A percentile compares a stretch with the other conserved stretches of the same genome.
Evolutionary conservation across 2,888 invertebrate species (phyloP).

Genomic region (Drosophila infuscata): DNA sequence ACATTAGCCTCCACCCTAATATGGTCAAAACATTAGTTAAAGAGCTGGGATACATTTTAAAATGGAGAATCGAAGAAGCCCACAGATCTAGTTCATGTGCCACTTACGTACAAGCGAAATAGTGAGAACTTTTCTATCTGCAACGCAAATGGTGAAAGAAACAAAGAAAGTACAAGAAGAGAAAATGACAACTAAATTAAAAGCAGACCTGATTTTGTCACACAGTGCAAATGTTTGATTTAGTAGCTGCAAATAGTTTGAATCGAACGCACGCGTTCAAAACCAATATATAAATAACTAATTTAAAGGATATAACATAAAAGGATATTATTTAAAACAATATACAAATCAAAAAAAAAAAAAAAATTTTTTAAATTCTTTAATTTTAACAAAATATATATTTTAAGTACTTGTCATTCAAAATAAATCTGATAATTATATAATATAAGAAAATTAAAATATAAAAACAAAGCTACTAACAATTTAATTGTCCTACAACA

Average conservation of each 20-base stretch:
- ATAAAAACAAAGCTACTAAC: neutral
- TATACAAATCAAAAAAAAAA: neutral
- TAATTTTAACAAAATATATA: neutral
- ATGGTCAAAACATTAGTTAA: slow-evolving; percentile 28
- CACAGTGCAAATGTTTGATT: slow-evolving; percentile 37
- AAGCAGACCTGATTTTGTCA: slow-evolving; percentile 54
- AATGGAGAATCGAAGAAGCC: slow-evolving; percentile 53
- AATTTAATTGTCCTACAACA: slow-evolving; percentile 4
- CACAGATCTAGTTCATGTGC: slow-evolving; percentile 55
- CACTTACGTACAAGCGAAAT: slow-evolving; percentile 5
- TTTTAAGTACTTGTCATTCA: neutral
- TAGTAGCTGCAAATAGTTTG: slow-evolving; percentile 57
- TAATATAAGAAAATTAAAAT: neutral
- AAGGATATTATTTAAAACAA: slow-evolving; percentile 1
- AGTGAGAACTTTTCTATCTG: slow-evolving; percentile 27
- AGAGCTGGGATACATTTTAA: slow-evolving; percentile 10
- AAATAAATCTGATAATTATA: neutral
- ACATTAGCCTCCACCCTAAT: slow-evolving; percentile 62
- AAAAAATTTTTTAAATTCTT: neutral
- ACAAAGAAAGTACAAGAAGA: slow-evolving; percentile 4
- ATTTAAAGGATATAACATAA: slow-evolving; percentile 15
- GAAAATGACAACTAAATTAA: slow-evolving; percentile 47
- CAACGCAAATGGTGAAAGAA: slow-evolving; percentile 10
- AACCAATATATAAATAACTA: neutral
- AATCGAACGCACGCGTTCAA: slow-evolving; percentile 56